Evolutionary conservation across 2,797 vertebrate genomes (phyloP).

Genomic region (Lemur catta): DNA sequence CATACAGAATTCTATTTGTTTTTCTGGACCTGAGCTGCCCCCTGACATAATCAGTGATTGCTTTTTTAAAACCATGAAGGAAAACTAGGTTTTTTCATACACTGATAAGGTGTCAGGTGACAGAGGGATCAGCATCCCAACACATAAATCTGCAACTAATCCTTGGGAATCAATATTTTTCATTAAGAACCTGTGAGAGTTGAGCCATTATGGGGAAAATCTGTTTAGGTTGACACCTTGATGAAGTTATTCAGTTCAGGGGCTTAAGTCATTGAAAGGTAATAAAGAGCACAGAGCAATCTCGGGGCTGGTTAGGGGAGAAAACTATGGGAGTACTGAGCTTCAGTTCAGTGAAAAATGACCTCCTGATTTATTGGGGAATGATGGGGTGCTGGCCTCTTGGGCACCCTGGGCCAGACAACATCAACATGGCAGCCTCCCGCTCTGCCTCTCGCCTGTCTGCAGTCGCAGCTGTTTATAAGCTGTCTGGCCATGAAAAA

Average conservation of each 20-base stretch:
- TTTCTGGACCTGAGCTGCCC: conserved; percentile 81
- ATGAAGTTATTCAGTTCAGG: conserved; percentile 90
- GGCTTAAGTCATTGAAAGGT: conserved; percentile 88
- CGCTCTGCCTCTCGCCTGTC: background rate
- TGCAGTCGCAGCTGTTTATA: background rate
- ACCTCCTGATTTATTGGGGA: conserved; percentile 78
- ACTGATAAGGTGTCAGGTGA: conserved; percentile 87
- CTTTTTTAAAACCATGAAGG: conserved; percentile 80
- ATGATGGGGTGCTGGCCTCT: conserved; percentile 69
- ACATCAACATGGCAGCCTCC: background rate
- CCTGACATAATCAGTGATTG: conserved; percentile 81
- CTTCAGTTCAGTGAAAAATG: conserved; percentile 78
- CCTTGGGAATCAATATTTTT: conserved; percentile 91
- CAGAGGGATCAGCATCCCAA: conserved; percentile 86
- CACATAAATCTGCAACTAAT: conserved; percentile 91
- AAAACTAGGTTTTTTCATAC: conserved; percentile 82
- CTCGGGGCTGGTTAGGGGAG: conserved; percentile 79
- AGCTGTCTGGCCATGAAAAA: background rate
- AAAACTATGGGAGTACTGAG: conserved; percentile 69
- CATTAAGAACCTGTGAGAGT: conserved; percentile 89
- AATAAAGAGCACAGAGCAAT: conserved; percentile 87
- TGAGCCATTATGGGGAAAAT: conserved; percentile 89
- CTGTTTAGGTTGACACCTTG: conserved; percentile 90
- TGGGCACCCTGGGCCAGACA: conserved; percentile 50
- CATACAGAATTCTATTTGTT: conserved; percentile 78